Conservation (phyloP, 2,888 invertebrate species). For the Selenia dentaria region DNA sequence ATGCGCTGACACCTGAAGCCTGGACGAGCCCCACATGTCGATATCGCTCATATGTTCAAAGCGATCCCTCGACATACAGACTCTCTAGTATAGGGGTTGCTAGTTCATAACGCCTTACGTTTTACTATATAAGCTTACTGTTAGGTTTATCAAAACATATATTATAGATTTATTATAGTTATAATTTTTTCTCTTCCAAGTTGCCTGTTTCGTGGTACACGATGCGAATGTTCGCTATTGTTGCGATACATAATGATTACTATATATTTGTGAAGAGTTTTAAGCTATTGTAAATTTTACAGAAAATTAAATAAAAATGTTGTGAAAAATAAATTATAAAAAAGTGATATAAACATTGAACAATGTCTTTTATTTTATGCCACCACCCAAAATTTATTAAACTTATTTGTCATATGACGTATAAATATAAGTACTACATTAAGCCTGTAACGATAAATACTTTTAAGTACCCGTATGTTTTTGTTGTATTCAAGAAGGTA, state of each 20-base stretch:
- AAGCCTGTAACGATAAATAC: too few relatives aligned
- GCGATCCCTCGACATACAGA: constrained; percentile 64
- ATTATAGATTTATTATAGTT: constrained; percentile 49
- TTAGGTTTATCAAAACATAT: constrained; percentile 69
- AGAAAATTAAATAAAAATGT: constrained; percentile 83
- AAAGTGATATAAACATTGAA: constrained; percentile 81
- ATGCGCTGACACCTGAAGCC: constrained; percentile 32
- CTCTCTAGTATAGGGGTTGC: constrained; percentile 73
- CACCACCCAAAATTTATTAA: background rate
- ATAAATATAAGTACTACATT: too few relatives aligned
- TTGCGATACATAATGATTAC: constrained; percentile 66
- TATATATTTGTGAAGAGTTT: constrained; percentile 82
- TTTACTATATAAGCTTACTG: constrained; percentile 70
- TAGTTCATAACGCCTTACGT: constrained; percentile 69
- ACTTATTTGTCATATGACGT: too few relatives aligned
- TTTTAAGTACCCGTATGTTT: too few relatives aligned
- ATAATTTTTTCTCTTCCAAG: constrained; percentile 66
- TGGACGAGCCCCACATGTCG: constrained; percentile 45
- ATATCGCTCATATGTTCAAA: constrained; percentile 76
- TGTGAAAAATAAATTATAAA: constrained; percentile 84
- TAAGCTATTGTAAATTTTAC: constrained; percentile 85
- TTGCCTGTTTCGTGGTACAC: constrained; percentile 66
- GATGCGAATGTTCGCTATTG: constrained; percentile 56
- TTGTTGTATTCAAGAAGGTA: too few relatives aligned
- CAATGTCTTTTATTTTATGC: constrained; percentile 59